Percentiles rank a stretch among this genome's conserved stretches.
Conservation (phyloP, 1,140 invertebrate genomes). For the Halesus radiatus region DNA sequence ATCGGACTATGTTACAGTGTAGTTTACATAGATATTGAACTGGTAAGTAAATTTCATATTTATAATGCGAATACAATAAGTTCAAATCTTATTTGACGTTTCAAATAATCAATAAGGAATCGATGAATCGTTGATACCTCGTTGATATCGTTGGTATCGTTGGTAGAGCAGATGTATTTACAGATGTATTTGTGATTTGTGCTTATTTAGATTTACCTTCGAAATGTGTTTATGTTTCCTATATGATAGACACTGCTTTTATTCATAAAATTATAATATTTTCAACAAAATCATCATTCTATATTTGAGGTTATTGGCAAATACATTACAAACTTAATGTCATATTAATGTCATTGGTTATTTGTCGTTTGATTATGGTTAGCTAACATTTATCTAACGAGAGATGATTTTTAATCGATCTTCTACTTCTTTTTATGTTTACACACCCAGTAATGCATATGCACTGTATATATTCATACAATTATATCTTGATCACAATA, state of each 20-base stretch:
- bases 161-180: no score
- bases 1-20: not conserved
- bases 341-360: no score
- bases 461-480: not conserved
- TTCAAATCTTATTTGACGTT: not conserved
- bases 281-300: not conserved
- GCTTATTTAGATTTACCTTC: not conserved
- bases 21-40: not conserved
- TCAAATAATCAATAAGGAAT: not conserved
- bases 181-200: no score
- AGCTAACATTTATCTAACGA: not conserved
- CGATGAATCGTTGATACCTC: not conserved
- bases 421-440: no score
- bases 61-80: not conserved
- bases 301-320: not conserved
- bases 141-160: no score
- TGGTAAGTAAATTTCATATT: constrained; percentile 14
- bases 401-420: no score
- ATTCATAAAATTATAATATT: not conserved
- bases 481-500: not conserved
- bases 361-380: not conserved
- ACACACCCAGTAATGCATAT: no score
- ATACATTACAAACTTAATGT: no score
- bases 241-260: not conserved
- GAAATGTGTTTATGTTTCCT: not conserved